These are phyloP conservation scores for Oligia fasciuncula DNA, from an alignment of 2,888 invertebrate species.

Conservation along the genomic window DNA sequence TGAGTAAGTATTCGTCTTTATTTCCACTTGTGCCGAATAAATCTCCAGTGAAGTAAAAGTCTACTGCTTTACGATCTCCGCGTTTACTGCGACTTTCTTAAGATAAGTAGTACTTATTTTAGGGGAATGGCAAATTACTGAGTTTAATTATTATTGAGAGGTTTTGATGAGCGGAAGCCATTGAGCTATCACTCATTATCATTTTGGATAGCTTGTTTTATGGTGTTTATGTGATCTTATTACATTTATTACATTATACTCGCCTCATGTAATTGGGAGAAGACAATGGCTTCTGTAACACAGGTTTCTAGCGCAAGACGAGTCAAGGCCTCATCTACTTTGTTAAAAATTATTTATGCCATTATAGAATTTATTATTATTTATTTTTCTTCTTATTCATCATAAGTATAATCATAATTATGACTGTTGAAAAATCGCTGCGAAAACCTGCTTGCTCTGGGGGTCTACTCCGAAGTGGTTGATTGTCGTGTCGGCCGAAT, in stretches of 20 bases:
- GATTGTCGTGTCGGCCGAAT: too few species aligned
- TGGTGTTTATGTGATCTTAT: too few species aligned
- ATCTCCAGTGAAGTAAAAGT: slow-evolving; percentile 48
- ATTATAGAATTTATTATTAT: too few species aligned
- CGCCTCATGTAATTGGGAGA: too few species aligned
- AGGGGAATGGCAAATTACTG: slow-evolving; percentile 15
- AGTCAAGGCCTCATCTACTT: too few species aligned
- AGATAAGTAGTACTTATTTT: slow-evolving; percentile 17
- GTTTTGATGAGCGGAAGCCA: not conserved
- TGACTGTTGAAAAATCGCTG: not conserved
- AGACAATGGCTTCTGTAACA: too few species aligned
- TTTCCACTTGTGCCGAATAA: slow-evolving; percentile 43
- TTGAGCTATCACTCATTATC: not conserved
- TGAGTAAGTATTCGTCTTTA: slow-evolving; percentile 39
- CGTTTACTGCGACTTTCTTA: slow-evolving; percentile 27
- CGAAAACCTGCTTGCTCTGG: not conserved
- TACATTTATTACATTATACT: too few species aligned
- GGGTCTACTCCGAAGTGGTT: too few species aligned
- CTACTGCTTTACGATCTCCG: slow-evolving; percentile 39
- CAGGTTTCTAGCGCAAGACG: too few species aligned
- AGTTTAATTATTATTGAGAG: slow-evolving; percentile 21
- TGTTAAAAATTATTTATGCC: too few species aligned
- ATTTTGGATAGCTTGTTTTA: not conserved
- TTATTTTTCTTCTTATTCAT: too few species aligned
- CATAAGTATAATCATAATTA: too few species aligned